Percentiles rank a stretch among this genome's conserved stretches.
These are phyloP conservation scores for Hapalemur alaotrensis DNA, from an alignment of 2,797 vertebrate genomes.

Conservation along the genomic window DNA sequence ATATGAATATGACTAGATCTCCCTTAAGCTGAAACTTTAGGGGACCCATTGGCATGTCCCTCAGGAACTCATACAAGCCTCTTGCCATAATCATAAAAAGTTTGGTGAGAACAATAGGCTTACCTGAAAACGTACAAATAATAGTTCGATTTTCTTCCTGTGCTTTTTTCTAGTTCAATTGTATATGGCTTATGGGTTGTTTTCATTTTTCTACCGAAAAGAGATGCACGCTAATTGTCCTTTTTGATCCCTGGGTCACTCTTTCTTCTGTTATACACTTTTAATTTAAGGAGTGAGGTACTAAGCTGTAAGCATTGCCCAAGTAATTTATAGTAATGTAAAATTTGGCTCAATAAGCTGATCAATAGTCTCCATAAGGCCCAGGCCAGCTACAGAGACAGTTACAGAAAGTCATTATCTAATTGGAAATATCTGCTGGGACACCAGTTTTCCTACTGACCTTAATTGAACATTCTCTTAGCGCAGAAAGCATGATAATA, in stretches of 20 bases:
- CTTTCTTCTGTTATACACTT: conserved; percentile 46
- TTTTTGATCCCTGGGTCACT: conserved; percentile 20
- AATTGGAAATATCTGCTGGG: conserved; percentile 57
- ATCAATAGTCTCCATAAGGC: conserved; percentile 65
- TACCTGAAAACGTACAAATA: not conserved
- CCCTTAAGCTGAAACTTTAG: not conserved
- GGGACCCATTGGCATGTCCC: not conserved
- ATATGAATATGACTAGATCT: not conserved
- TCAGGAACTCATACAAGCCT: not conserved
- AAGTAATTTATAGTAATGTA: conserved; percentile 73
- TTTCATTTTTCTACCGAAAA: not conserved
- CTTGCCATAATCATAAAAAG: not conserved
- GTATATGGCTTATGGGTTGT: not conserved
- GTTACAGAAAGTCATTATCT: conserved; percentile 57
- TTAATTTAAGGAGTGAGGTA: conserved; percentile 51
- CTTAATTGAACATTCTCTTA: conserved; percentile 33
- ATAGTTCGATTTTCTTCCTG: conserved; percentile 5
- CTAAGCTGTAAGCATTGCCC: conserved; percentile 3
- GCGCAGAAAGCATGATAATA: not conserved
- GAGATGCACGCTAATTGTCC: not conserved
- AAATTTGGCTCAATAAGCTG: conserved; percentile 57
- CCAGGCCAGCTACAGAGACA: not conserved
- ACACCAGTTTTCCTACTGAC: conserved; percentile 41
- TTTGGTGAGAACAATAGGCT: not conserved
- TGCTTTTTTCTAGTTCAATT: not conserved